Conservation (phyloP, 2,797 vertebrate species). For the Chromobotia macracanthus region DNA sequence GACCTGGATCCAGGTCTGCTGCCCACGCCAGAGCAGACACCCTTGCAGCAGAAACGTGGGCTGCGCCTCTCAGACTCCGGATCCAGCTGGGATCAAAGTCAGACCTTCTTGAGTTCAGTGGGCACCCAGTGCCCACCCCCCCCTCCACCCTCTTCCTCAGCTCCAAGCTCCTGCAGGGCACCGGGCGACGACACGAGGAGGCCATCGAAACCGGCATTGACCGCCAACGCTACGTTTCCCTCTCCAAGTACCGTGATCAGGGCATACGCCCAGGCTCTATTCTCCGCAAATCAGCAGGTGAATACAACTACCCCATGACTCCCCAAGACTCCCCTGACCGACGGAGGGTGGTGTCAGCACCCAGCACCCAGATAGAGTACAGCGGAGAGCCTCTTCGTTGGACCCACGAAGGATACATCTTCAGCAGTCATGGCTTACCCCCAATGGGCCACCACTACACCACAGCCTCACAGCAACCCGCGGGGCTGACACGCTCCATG, state of each 20-base stretch:
- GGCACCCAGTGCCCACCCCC: conserved; percentile 82
- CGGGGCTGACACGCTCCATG: conserved; percentile 60
- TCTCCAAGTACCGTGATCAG: conserved; percentile 75
- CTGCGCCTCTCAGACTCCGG: conserved; percentile 80
- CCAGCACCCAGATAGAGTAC: conserved; percentile 83
- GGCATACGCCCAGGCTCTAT: conserved; percentile 73
- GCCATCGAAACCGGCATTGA: conserved; percentile 64
- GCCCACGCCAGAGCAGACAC: conserved; percentile 95
- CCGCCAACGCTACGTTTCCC: conserved; percentile 84
- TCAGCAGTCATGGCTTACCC: conserved; percentile 77
- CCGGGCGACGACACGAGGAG: conserved; percentile 67
- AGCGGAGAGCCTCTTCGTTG: conserved; percentile 79
- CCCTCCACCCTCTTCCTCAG: conserved; percentile 83
- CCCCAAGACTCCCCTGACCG: conserved; percentile 91
- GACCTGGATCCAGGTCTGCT: conserved; percentile 91
- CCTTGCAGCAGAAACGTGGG: conserved; percentile 88
- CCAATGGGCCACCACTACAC: conserved; percentile 59
- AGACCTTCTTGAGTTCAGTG: conserved; percentile 84
- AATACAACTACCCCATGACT: conserved; percentile 86
- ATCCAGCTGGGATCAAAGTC: conserved; percentile 90
- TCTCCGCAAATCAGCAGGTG: conserved; percentile 82
- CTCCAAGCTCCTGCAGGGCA: conserved; percentile 78
- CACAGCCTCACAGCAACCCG: conserved; percentile 69
- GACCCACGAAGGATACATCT: conserved; percentile 88
- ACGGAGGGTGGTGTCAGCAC: conserved; percentile 89